Evolutionary conservation across 2,888 invertebrate species (phyloP).

Genomic region (Zygogramma bicolorata): DNA sequence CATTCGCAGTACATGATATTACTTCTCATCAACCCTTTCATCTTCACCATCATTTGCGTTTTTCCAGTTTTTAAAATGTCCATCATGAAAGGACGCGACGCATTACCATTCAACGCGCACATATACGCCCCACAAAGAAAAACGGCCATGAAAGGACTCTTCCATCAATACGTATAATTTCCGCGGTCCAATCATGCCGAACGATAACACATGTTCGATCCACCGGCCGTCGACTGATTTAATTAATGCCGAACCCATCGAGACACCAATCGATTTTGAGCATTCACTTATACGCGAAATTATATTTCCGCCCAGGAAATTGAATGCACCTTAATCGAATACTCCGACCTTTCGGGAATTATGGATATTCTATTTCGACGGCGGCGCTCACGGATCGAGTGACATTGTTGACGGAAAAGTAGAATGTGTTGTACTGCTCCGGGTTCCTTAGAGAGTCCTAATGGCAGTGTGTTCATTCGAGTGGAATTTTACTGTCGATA

Average conservation of each 20-base stretch:
- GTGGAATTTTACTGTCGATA: too few relatives aligned
- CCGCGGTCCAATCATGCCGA: background rate
- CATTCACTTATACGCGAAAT: background rate
- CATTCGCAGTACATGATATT: too few relatives aligned
- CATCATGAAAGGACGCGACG: too few relatives aligned
- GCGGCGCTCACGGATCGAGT: background rate
- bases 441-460: too few relatives aligned
- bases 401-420: too few relatives aligned
- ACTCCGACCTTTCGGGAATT: background rate
- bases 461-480: too few relatives aligned
- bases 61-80: too few relatives aligned
- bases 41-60: too few relatives aligned
- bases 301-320: background rate
- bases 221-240: background rate
- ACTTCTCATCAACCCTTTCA: too few relatives aligned
- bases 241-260: constrained; percentile 1
- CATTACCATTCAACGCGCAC: too few relatives aligned
- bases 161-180: background rate
- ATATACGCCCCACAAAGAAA: background rate
- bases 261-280: background rate
- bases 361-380: background rate
- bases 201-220: background rate
- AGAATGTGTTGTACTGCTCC: too few relatives aligned
- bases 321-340: constrained; percentile 2
- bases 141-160: background rate